Conservation (phyloP, 1,140 invertebrate genomes). For the Popillia japonica region DNA sequence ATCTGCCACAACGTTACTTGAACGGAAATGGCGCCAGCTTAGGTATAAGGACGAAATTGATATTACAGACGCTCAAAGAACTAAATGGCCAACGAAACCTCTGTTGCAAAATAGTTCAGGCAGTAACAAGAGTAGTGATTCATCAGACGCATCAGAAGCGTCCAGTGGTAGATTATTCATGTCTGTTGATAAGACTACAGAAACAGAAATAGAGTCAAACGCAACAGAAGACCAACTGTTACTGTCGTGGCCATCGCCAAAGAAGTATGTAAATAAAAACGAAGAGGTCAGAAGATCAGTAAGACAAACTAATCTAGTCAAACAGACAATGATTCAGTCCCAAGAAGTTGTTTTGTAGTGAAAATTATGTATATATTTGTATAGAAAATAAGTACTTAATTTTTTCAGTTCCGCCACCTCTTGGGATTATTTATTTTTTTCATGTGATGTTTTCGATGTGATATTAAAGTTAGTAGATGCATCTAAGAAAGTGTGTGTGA, state of each 20-base stretch:
- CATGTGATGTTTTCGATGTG: slow-evolving; percentile 51
- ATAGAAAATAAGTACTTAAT: slow-evolving; percentile 41
- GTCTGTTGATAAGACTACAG: slow-evolving; percentile 52
- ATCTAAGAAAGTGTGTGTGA: not conserved
- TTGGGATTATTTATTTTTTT: slow-evolving; percentile 42
- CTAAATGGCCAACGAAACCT: slow-evolving; percentile 47
- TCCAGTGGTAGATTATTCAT: slow-evolving; percentile 56
- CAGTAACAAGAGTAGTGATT: slow-evolving; percentile 57
- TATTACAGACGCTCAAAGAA: slow-evolving; percentile 48
- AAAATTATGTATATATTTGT: slow-evolving; percentile 51
- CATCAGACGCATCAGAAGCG: slow-evolving; percentile 61
- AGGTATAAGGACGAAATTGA: slow-evolving; percentile 57
- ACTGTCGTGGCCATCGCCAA: slow-evolving; percentile 62
- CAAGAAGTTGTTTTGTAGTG: slow-evolving; percentile 38
- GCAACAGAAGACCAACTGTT: slow-evolving; percentile 64
- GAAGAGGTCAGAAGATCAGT: slow-evolving; percentile 39
- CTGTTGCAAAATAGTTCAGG: slow-evolving; percentile 46
- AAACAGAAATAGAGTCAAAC: slow-evolving; percentile 52
- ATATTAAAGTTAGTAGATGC: slow-evolving; percentile 44
- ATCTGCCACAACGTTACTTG: slow-evolving; percentile 66
- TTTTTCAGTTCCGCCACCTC: slow-evolving; percentile 6
- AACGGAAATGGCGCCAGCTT: slow-evolving; percentile 59
- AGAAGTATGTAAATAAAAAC: slow-evolving; percentile 50
- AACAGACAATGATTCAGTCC: slow-evolving; percentile 35
- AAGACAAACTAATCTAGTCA: slow-evolving; percentile 27